phyloP scores from a whole-genome alignment of 2,888 invertebrate genomes.

The Rhingia campestris region DNA sequence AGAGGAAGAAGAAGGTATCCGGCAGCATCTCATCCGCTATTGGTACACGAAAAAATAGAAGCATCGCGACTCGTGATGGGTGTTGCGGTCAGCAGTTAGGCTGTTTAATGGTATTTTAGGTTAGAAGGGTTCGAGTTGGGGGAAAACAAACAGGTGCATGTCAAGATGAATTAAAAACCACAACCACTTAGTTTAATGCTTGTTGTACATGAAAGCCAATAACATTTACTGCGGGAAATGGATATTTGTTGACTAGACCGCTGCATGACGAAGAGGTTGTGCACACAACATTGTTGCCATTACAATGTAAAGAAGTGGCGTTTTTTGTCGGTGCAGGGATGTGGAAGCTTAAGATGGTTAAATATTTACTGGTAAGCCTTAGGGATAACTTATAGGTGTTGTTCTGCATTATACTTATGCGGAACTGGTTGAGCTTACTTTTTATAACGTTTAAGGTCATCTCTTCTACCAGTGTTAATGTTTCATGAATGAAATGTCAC shows the following conservation, averaged over 20 bases:
- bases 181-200: slow-evolving; percentile 57
- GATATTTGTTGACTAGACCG: background rate
- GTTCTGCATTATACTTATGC: too few relatives aligned
- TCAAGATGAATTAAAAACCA: slow-evolving; percentile 63
- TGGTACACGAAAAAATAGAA: background rate
- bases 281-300: slow-evolving; percentile 12
- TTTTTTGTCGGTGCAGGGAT: too few relatives aligned
- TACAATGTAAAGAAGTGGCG: background rate
- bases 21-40: slow-evolving; percentile 40
- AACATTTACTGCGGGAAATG: slow-evolving; percentile 30
- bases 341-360: too few relatives aligned
- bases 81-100: slow-evolving; percentile 61
- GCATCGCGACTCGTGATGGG: slow-evolving; percentile 11
- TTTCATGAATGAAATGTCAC: too few relatives aligned
- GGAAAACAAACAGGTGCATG: slow-evolving; percentile 62
- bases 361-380: too few relatives aligned
- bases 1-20: slow-evolving; percentile 40
- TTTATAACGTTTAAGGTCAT: too few relatives aligned
- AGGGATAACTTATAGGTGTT: too few relatives aligned
- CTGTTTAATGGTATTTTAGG: slow-evolving; percentile 35
- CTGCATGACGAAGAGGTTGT: background rate
- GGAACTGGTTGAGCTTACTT: too few relatives aligned
- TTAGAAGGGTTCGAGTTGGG: slow-evolving; percentile 49
- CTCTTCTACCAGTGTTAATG: too few relatives aligned
- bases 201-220: slow-evolving; percentile 54